Evolutionary conservation across 1,140 invertebrate species (phyloP).

Genomic region (Solenopsis fugax): DNA sequence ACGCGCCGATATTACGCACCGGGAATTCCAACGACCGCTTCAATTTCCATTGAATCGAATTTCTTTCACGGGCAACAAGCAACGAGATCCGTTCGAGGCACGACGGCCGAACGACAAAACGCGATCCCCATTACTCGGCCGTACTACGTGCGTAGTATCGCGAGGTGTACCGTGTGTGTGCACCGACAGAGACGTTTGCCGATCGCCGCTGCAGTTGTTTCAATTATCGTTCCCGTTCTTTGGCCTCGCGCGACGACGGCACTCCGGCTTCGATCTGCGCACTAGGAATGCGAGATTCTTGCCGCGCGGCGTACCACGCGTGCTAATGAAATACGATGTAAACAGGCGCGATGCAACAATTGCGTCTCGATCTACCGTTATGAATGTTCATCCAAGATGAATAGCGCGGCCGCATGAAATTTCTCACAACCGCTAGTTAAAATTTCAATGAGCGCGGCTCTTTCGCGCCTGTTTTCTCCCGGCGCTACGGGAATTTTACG

Average conservation of each 20-base stretch:
- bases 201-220: constrained; percentile 31
- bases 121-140: background rate
- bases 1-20: constrained; percentile 50
- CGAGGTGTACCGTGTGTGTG: background rate
- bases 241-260: constrained; percentile 43
- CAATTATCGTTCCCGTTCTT: constrained; percentile 59
- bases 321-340: constrained; percentile 52
- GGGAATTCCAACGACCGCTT: constrained; percentile 68
- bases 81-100: background rate
- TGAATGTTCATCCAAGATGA: constrained; percentile 17
- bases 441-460: constrained; percentile 7
- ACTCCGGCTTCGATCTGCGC: constrained; percentile 12
- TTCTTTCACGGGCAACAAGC: constrained; percentile 65
- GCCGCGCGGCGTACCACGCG: constrained; percentile 15
- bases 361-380: constrained; percentile 43
- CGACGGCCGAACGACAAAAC: constrained; percentile 4
- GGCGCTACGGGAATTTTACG: constrained; percentile 8
- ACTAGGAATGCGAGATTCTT: constrained; percentile 32
- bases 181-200: constrained; percentile 7
- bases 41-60: constrained; percentile 74
- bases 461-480: background rate
- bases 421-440: constrained; percentile 30
- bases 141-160: background rate
- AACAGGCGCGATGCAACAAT: constrained; percentile 36
- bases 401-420: constrained; percentile 1